Evolutionary conservation across 2,797 vertebrate genomes (phyloP).

Genomic region (Gallinago solitaria): DNA sequence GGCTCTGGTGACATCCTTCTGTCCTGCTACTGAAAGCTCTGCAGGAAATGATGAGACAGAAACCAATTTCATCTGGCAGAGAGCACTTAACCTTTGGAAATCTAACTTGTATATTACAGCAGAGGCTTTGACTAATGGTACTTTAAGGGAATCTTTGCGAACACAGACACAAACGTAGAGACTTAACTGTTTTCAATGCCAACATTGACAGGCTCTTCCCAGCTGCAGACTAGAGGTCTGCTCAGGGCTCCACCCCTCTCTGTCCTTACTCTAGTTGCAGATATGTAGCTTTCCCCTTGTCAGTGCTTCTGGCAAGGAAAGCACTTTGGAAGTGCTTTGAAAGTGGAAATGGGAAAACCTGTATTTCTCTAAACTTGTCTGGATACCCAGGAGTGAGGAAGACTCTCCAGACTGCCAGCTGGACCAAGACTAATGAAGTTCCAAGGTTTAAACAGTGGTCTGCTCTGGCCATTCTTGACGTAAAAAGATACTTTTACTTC

Average conservation of each 20-base stretch:
- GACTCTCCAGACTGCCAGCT: slow-evolving; percentile 26
- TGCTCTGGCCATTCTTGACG: background rate
- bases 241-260: background rate
- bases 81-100: background rate
- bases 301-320: slow-evolving; percentile 23
- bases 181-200: background rate
- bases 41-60: background rate
- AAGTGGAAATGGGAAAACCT: slow-evolving; percentile 28
- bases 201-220: background rate
- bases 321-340: too few species aligned
- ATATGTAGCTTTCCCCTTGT: background rate
- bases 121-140: background rate
- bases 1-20: background rate
- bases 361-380: slow-evolving; percentile 15
- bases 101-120: background rate
- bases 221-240: background rate
- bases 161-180: background rate
- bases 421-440: slow-evolving; percentile 45
- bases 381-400: background rate
- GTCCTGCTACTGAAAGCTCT: background rate
- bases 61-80: background rate
- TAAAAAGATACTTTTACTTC: slow-evolving; percentile 46
- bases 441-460: slow-evolving; percentile 25
- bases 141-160: background rate
- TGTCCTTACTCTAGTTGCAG: background rate